phyloP scores from a whole-genome alignment of 2,797 vertebrate species.

The Cynopterus sphinx region DNA sequence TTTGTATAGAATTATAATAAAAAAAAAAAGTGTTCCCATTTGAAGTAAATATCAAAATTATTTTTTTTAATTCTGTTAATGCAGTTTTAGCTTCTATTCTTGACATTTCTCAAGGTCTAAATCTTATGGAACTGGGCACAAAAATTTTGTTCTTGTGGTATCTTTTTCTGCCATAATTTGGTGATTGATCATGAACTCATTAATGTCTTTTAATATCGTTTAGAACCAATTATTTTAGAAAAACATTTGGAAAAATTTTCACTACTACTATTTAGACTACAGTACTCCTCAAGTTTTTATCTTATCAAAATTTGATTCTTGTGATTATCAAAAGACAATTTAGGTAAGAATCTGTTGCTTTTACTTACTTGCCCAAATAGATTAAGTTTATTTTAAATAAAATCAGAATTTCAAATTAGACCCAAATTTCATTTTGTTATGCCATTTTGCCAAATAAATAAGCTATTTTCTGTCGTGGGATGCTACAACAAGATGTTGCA shows the following conservation, averaged over 20 bases:
- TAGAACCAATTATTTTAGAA: not conserved
- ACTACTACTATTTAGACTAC: not conserved
- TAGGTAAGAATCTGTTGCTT: not conserved
- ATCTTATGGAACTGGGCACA: not conserved
- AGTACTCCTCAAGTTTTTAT: not conserved
- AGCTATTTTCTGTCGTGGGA: not conserved
- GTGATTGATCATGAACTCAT: not conserved
- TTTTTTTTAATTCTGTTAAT: not conserved
- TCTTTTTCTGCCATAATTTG: not conserved
- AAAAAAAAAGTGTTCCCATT: not conserved
- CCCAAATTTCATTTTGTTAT: not conserved
- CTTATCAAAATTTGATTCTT: not conserved
- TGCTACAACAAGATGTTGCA: not conserved
- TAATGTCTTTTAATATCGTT: not conserved
- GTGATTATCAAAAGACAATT: not conserved
- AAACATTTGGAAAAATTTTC: not conserved
- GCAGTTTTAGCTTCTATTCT: not conserved
- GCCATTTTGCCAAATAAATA: not conserved
- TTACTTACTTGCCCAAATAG: not conserved
- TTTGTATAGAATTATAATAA: conserved; percentile 59
- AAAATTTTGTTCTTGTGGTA: not conserved
- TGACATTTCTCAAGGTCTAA: not conserved
- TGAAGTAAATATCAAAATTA: not conserved
- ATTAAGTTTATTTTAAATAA: not conserved
- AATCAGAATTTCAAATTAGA: not conserved